Evolutionary conservation across 2,888 invertebrate species (phyloP).

Genomic region (Trissolcus japonicus): DNA sequence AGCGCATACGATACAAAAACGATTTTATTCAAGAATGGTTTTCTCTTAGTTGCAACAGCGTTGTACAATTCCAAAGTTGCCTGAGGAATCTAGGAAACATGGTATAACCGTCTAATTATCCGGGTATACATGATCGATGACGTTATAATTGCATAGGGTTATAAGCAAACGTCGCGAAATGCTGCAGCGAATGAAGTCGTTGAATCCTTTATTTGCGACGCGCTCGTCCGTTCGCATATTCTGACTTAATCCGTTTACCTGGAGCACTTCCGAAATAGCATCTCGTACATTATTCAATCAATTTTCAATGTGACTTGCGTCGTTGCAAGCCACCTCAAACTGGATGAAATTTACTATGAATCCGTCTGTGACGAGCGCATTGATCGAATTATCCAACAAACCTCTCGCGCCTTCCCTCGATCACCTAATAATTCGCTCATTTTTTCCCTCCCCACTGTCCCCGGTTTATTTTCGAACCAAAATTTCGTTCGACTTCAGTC

Average conservation of each 20-base stretch:
- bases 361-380: slow-evolving; percentile 40
- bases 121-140: slow-evolving; percentile 61
- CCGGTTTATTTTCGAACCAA: background rate
- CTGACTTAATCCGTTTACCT: slow-evolving; percentile 68
- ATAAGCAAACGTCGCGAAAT: slow-evolving; percentile 44
- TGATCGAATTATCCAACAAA: slow-evolving; percentile 43
- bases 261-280: slow-evolving; percentile 70
- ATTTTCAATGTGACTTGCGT: slow-evolving; percentile 54
- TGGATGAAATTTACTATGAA: slow-evolving; percentile 51
- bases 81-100: slow-evolving; percentile 10
- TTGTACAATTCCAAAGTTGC: background rate
- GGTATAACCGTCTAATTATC: slow-evolving; percentile 60
- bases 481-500: background rate
- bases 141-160: slow-evolving; percentile 62
- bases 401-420: slow-evolving; percentile 11
- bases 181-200: slow-evolving; percentile 50
- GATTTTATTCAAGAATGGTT: too few relatives aligned
- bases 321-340: slow-evolving; percentile 44
- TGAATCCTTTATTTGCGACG: slow-evolving; percentile 64
- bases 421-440: slow-evolving; percentile 3
- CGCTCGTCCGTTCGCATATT: slow-evolving; percentile 57
- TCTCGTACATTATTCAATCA: slow-evolving; percentile 52
- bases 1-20: too few relatives aligned
- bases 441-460: background rate
- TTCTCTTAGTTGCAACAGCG: too few relatives aligned